Percentiles rank a stretch among this genome's conserved stretches.
Conservation (phyloP, 2,888 invertebrate genomes). For the Prosapia bicincta region DNA sequence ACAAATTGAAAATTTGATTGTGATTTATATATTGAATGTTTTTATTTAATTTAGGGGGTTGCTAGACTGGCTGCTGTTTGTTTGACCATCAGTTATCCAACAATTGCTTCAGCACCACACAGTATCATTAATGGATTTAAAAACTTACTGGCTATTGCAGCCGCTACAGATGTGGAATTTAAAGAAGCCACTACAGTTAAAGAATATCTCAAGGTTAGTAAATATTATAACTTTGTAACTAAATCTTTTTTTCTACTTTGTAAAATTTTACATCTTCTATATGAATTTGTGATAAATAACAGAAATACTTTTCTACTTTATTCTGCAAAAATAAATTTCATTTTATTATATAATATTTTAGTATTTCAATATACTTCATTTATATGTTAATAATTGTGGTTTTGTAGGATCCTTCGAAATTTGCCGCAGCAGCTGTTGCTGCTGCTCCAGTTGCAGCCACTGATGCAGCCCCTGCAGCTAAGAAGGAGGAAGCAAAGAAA, state of each 20-base stretch:
- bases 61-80: constrained; percentile 92
- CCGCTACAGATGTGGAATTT: constrained; percentile 93
- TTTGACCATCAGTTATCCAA: constrained; percentile 92
- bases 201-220: constrained; percentile 76
- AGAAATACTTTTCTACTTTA: no score
- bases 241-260: no score
- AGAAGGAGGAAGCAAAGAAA: constrained; percentile 74
- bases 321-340: no score
- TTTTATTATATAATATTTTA: no score
- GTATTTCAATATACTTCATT: no score
- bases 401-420: constrained; percentile 88
- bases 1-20: no score
- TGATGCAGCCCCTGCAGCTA: constrained; percentile 58
- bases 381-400: no score
- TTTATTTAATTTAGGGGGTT: no score
- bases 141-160: constrained; percentile 95
- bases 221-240: no score
- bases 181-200: constrained; percentile 91
- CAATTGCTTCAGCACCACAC: constrained; percentile 95
- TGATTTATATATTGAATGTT: no score
- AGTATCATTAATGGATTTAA: constrained; percentile 97
- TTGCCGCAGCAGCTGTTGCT: constrained; percentile 64
- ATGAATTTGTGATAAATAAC: no score
- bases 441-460: constrained; percentile 60
- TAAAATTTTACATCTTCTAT: no score